These are phyloP conservation scores for Trididemnum nubilum DNA, from an alignment of 23 tunicate species.

Conservation along the genomic window DNA sequence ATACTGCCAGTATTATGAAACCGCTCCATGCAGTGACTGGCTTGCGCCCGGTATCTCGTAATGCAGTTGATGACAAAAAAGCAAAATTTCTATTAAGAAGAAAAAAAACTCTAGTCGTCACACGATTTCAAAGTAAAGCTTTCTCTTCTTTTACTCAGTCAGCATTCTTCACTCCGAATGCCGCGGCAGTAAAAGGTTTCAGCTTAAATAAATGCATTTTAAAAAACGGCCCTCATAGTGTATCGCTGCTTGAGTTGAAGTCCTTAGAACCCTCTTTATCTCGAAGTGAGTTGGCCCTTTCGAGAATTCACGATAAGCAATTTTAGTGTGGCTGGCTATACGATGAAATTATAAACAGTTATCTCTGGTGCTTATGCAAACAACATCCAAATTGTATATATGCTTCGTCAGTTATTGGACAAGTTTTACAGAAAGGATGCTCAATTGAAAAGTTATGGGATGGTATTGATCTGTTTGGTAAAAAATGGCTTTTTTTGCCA, in stretches of 20 bases:
- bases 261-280: not conserved
- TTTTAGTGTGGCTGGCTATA: constrained; percentile 1
- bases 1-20: not conserved
- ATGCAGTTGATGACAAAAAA: not conserved
- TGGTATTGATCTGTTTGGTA: not conserved
- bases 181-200: not conserved
- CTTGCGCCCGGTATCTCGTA: not conserved
- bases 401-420: not conserved
- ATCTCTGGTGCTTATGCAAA: constrained; percentile 15
- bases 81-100: too few species aligned
- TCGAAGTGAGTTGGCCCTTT: not conserved
- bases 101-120: too few species aligned
- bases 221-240: constrained; percentile 3
- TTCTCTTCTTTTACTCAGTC: too few species aligned
- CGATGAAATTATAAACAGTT: constrained; percentile 12
- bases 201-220: not conserved
- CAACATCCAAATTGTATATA: not conserved
- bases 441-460: constrained; percentile 6
- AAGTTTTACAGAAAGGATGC: not conserved
- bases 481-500: constrained; percentile 16
- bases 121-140: too few species aligned
- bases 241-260: not conserved
- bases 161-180: not conserved
- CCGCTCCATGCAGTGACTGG: not conserved
- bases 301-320: not conserved